Evolutionary conservation across 2,113 vertebrate genomes (phyloP), one percentile per base, ranked within the genome.

Genomic region (Varanus komodoensis): DNA sequence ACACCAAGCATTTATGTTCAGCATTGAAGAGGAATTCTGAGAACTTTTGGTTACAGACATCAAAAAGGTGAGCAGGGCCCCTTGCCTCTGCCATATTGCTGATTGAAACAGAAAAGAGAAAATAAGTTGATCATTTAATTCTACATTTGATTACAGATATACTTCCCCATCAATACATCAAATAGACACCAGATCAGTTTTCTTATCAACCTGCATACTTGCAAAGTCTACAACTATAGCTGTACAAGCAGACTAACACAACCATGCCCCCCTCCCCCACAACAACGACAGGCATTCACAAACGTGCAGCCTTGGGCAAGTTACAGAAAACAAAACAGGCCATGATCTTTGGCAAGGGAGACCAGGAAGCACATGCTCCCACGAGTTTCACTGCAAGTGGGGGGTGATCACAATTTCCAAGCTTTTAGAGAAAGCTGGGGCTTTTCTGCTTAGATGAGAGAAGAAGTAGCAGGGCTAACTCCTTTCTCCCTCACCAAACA

Each of bases 1-100:
- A 99, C 84, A 98, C 97, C 96, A 98, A 93, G 92, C 96, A 98
- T 86, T 98, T 98, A 92, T 96, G 96, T 8, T 98, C 95, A 3
- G 98, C 96, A 0, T 97, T 95, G 23, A 25, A 82, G 15, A 97
- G 87, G 88, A 99, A 98, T 19, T 98, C 97, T 44, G 97, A 79
- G 2, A 97, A 92, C 93, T 98, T 98, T 87, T 94, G 97, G 88
- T 95, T 88, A 19, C 99, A 99, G 57, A 98, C 95, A 75, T 98
- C 96, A 93, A 97, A 96, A 86, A 99, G 96, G 92, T 94, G 95
- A 12, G 54, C 67, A 34, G 97, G 90, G 19, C 97, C 95, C 8
- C 32, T 95, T 0, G 95, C 80, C 1, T 82, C 95, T 0, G 90
- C 97, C 98, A 98, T 97, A 34, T 74, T 86, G 87, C 52, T 12